Base-by-base conservation (phyloP, 92 coral and sea anemone genomes). In the Epizoanthus ramosus region DNA sequence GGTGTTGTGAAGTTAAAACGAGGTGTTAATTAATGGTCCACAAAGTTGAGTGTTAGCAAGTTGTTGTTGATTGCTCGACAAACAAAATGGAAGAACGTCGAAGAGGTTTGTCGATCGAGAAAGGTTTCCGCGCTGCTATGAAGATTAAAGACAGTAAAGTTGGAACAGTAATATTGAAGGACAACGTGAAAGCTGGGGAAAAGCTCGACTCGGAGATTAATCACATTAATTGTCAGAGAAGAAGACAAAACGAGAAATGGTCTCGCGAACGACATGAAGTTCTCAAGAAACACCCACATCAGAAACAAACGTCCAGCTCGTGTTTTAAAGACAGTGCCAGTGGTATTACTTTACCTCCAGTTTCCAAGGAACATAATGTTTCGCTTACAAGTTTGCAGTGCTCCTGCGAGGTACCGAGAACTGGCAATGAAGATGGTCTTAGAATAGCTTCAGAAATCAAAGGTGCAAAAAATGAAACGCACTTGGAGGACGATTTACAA, bases 81-180 rank as follows among this genome's bases (percentile, higher is more conserved):
- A 21, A 4, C 13, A 60, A 37, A 76, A 77, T 77, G 82, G 82
- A 63, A 28, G 70, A 77, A 17, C 82, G 71, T 9, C 68, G 58
- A 6, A 52, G 59, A 61, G 39, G 70, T 37, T 9, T 17, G n/a
- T 22, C 68, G 25, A 56, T 61, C 14, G 71, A 77, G 37, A 77
- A 77, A 77, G 82, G 71, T 5, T 21, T 63, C 28, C 82, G 71
- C 13, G 82, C 71, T 77, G 82, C 82, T 61, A 63, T 77, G 82
- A 77, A 39, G 64, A 60, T 77, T 3, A 77, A 61, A 61, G 66
- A 59, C 82, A 77, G 82, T 21, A 77, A 43, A 77, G 18, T 63
- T 47, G 82, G 82, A 3, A 65, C 52, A 12, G 82, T 77, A 5
- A 77, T 77, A 41, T 77, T 77, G 71, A 77, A 77, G 82, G 82